A percentile compares a stretch with the other conserved stretches of the same genome.
These are phyloP conservation scores for Microcebus jonahi DNA, from an alignment of 2,113 vertebrate species.

Conservation along the genomic window DNA sequence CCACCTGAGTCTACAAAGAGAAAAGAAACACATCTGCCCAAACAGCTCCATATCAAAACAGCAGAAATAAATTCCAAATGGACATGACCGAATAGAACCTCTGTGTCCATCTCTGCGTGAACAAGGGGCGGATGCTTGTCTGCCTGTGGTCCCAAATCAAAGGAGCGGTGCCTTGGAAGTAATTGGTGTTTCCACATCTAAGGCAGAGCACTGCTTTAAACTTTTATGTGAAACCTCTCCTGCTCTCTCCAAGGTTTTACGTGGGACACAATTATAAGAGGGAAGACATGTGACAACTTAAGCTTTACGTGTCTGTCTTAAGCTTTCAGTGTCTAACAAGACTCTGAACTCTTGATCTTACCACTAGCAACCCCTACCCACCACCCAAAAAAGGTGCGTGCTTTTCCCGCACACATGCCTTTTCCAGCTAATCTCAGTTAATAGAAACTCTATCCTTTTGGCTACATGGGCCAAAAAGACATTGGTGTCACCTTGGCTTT, in stretches of 20 bases:
- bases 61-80: background rate
- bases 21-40: background rate
- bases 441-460: background rate
- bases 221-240: background rate
- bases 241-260: background rate
- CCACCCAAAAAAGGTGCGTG: no score
- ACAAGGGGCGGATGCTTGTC: fast-evolving
- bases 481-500: no score
- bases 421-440: background rate
- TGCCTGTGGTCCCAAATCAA: background rate
- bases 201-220: background rate
- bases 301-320: background rate
- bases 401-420: background rate
- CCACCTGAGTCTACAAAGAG: background rate
- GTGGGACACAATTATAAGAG: background rate
- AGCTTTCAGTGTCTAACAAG: no score
- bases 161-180: background rate
- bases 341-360: background rate
- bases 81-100: no score
- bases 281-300: background rate
- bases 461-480: no score
- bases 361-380: background rate
- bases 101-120: fast-evolving
- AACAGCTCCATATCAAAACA: background rate
- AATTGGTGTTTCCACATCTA: background rate